phyloP scores from a whole-genome alignment of 2,888 invertebrate species.

The Orthonychiurus folsomi region DNA sequence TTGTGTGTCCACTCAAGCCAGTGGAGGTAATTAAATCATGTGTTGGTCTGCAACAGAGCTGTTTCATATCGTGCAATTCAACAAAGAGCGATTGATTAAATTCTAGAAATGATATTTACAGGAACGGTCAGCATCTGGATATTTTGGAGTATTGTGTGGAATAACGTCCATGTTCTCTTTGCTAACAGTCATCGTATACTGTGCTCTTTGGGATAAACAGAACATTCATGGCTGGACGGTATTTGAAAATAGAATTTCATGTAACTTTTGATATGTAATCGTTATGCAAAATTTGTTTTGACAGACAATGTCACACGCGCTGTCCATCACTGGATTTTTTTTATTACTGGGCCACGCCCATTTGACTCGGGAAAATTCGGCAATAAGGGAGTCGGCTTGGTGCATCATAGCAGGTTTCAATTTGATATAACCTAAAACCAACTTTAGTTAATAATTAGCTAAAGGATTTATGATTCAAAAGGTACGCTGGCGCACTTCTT shows the following conservation, averaged over 20 bases:
- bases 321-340: background rate
- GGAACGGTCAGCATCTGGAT: background rate
- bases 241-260: background rate
- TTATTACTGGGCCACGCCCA: conserved; percentile 7
- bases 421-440: no score
- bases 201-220: conserved; percentile 10
- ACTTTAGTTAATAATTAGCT: background rate
- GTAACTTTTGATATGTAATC: background rate
- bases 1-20: background rate
- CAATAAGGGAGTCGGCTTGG: background rate
- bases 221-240: conserved; percentile 12
- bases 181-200: conserved; percentile 2
- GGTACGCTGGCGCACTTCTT: conserved; percentile 9
- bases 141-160: background rate
- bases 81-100: background rate
- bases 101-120: no score
- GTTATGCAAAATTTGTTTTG: background rate
- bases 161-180: conserved; percentile 4
- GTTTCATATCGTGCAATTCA: background rate
- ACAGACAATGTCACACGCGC: conserved; percentile 2
- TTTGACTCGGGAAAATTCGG: background rate
- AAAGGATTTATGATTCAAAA: background rate
- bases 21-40: background rate
- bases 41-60: no score
- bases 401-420: background rate